A percentile compares a stretch with the other conserved stretches of the same genome.
Conservation (phyloP, 2,797 vertebrate genomes). For the Pseudochirops cupreus region DNA sequence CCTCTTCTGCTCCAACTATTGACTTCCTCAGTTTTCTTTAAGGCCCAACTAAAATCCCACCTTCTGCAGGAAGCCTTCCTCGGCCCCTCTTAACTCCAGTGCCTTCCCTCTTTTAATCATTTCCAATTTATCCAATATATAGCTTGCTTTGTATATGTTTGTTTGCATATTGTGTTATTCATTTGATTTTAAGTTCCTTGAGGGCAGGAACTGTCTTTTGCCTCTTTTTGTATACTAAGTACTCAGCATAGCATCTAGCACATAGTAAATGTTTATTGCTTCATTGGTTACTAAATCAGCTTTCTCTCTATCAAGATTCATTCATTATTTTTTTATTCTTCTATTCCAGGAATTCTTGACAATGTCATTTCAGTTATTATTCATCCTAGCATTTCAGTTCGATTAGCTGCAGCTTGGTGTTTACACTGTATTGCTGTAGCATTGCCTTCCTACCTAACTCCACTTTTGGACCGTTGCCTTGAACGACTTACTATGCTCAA, state of each 20-base stretch:
- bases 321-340: constrained; percentile 65
- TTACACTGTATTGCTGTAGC: constrained; percentile 91
- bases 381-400: constrained; percentile 89
- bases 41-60: not conserved
- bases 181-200: not conserved
- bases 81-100: not conserved
- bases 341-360: constrained; percentile 91
- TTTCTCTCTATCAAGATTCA: constrained; percentile 12
- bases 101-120: not conserved
- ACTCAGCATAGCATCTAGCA: not conserved
- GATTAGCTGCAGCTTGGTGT: constrained; percentile 93
- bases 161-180: not conserved
- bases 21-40: not conserved
- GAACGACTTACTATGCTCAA: constrained; percentile 90
- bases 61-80: not conserved
- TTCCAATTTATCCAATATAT: not conserved
- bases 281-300: not conserved
- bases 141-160: not conserved
- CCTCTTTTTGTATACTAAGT: not conserved
- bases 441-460: constrained; percentile 88
- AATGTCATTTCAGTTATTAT: constrained; percentile 89
- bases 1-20: not conserved
- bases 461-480: constrained; percentile 91
- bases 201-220: not conserved
- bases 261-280: constrained; percentile 3